phyloP scores from a whole-genome alignment of 2,113 vertebrate species.

The Heliornis fulica region DNA sequence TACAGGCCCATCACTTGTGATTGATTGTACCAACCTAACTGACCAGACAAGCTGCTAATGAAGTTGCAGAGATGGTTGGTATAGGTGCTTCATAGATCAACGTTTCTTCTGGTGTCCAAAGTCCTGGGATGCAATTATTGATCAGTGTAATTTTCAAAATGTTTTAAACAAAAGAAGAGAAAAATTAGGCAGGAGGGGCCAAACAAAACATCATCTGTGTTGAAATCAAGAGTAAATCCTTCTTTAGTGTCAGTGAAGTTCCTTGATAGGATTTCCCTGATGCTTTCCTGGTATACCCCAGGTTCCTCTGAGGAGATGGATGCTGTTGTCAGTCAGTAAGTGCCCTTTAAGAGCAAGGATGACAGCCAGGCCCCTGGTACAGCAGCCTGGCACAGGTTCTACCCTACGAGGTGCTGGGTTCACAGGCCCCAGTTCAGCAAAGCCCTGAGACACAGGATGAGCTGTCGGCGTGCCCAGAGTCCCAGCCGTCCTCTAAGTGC shows the following conservation, averaged over 20 bases:
- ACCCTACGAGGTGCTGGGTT: background rate
- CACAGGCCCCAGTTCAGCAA: background rate
- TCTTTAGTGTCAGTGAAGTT: background rate
- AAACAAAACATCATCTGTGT: background rate
- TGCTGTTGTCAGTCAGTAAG: background rate
- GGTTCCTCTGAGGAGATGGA: background rate
- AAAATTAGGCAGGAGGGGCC: fast-evolving
- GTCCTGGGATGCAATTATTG: background rate
- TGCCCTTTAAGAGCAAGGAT: background rate
- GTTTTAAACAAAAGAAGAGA: background rate
- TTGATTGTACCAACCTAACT: background rate
- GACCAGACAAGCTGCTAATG: background rate
- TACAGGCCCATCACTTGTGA: background rate
- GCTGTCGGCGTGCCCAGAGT: background rate
- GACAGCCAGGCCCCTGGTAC: background rate
- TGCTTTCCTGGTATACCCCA: background rate
- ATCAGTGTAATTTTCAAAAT: background rate
- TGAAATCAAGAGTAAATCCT: background rate
- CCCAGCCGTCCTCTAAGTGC: background rate
- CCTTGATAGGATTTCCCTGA: background rate
- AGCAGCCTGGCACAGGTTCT: background rate
- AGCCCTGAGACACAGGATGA: background rate
- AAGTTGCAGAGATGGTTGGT: background rate
- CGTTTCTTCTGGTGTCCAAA: background rate
- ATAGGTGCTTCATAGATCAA: background rate